Base-by-base conservation (phyloP, 2,797 vertebrate species). In the Schizopygopsis pylzovi region DNA sequence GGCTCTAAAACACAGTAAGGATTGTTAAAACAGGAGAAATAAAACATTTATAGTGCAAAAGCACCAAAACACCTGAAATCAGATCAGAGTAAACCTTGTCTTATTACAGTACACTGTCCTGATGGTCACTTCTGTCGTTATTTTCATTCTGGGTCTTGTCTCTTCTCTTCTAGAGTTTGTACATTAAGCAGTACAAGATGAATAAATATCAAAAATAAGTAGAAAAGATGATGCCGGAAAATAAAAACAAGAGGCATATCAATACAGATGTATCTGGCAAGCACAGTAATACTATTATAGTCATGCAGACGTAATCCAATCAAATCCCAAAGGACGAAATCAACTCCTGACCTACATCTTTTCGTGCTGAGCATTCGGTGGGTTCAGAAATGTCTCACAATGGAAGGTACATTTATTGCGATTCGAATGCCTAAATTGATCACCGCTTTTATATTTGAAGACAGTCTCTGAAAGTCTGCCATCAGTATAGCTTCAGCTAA, bases 241-340 rank as follows among this genome's bases (percentile, higher is more conserved):
- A 67, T 54, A 68, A 41, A 37, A 8, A 3, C 47, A 52, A 18
- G 49, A 76, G 47, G 9, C 37, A 54, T 22, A 54, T 76, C 47
- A 76, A 76, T 54, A 54, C 25, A 76, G 73, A 76, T 52, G 73
- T 22, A 54, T 47, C 47, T 33, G 28, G 77, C 61, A 49, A 67
- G 45, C 25, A 22, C 43, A 33, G 43, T 13, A 71, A 25, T 59
- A 25, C 43, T 25, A 37, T 70, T 70, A 81, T 11, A 81, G 18
- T 16, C 67, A 43, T 18, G 49, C 22, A 56, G 54, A 61, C 13
- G 2, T 47, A 71, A 71, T 82, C 80, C 67, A 56, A 82, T 82
- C 80, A 82, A 71, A 71, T 71, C 67, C 67, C 33, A 45, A 59
- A 56, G 49, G 49, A 79, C 43, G 33, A 43, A 82, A 22, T 82